A percentile compares a stretch with the other conserved stretches of the same genome.
phyloP scores from a whole-genome alignment of 2,888 invertebrate species.

The Notodonta ziczac region DNA sequence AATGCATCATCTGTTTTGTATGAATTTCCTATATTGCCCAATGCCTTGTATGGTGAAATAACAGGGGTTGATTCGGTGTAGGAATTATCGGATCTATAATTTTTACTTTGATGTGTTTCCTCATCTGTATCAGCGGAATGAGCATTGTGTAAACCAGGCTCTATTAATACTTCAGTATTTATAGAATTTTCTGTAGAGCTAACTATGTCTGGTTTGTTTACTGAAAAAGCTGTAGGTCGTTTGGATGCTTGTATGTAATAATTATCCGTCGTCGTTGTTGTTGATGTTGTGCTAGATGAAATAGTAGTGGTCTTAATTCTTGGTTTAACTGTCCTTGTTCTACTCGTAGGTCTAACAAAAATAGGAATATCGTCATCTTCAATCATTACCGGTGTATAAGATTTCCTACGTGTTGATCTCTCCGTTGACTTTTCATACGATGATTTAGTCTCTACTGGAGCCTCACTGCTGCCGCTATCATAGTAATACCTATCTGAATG shows the following conservation, averaged over 20 bases:
- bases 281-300: slow-evolving; percentile 43
- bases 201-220: slow-evolving; percentile 37
- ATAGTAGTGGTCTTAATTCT: slow-evolving; percentile 34
- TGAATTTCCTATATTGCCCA: slow-evolving; percentile 71
- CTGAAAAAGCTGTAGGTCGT: slow-evolving; percentile 59
- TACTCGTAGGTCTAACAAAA: slow-evolving; percentile 46
- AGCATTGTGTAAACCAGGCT: slow-evolving; percentile 50
- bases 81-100: slow-evolving; percentile 37
- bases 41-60: slow-evolving; percentile 81
- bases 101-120: slow-evolving; percentile 37
- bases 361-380: slow-evolving; percentile 59
- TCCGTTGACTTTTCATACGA: slow-evolving; percentile 39
- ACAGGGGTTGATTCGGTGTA: slow-evolving; percentile 63
- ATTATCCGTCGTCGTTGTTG: slow-evolving; percentile 52
- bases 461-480: slow-evolving; percentile 50
- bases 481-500: slow-evolving; percentile 54
- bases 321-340: slow-evolving; percentile 31
- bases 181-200: slow-evolving; percentile 59
- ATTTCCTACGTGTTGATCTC: slow-evolving; percentile 50
- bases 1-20: slow-evolving; percentile 42
- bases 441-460: slow-evolving; percentile 38
- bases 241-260: slow-evolving; percentile 68
- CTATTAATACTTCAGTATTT: slow-evolving; percentile 53
- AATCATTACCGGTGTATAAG: slow-evolving; percentile 45
- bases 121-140: slow-evolving; percentile 31